Percentiles rank a stretch among this genome's conserved stretches.
phyloP scores from a whole-genome alignment of 1,140 invertebrate genomes.

The Hycleus phaleratus region DNA sequence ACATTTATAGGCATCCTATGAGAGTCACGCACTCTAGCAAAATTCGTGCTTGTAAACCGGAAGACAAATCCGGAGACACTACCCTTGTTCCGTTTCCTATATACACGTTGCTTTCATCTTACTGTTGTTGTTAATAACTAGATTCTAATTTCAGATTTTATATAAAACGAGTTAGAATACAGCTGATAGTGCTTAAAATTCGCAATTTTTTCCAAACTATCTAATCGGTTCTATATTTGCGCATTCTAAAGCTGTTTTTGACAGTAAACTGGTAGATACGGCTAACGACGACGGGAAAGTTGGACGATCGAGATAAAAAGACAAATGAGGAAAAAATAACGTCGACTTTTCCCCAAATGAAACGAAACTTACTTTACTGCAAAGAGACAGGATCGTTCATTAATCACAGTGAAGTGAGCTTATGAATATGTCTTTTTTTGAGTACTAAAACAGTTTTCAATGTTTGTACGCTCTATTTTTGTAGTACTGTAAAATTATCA shows the following conservation, averaged over 20 bases:
- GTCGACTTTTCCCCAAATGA: neutral
- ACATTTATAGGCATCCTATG: conserved; percentile 3
- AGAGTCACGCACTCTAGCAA: conserved; percentile 9
- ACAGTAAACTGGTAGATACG: conserved; percentile 6
- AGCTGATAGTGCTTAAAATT: no score
- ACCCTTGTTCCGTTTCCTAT: conserved; percentile 4
- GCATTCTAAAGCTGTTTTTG: conserved; percentile 3
- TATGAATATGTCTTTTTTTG: conserved; percentile 7
- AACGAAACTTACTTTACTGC: no score
- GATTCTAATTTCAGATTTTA: conserved; percentile 1
- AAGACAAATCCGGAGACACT: conserved; percentile 2
- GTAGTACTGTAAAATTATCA: no score
- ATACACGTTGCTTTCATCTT: neutral
- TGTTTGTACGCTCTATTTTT: no score
- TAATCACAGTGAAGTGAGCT: conserved; percentile 9
- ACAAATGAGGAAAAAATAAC: conserved; percentile 16
- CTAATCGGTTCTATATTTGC: conserved; percentile 3
- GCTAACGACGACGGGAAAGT: conserved; percentile 6
- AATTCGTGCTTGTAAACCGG: conserved; percentile 10
- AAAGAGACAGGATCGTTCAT: conserved; percentile 6
- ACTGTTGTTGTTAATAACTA: conserved; percentile 3
- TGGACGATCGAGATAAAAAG: conserved; percentile 10
- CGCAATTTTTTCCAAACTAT: neutral
- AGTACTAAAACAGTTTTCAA: no score
- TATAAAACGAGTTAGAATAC: neutral